phyloP scores from a whole-genome alignment of 2,888 invertebrate genomes.

The Stratiomys singularior region DNA sequence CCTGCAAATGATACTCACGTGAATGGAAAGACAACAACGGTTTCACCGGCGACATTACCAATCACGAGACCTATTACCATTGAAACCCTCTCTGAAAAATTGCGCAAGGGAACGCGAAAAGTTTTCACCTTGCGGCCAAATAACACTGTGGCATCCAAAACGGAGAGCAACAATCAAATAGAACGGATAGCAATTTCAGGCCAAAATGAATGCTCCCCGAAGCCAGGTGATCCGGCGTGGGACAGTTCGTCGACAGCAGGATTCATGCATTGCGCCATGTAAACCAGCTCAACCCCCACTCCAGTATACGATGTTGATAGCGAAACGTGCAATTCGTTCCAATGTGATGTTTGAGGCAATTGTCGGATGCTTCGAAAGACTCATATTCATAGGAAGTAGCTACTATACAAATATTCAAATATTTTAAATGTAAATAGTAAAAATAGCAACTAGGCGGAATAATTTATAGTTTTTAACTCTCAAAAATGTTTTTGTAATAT shows the following conservation, averaged over 20 bases:
- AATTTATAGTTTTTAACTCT: slow-evolving; percentile 25
- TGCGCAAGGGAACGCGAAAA: slow-evolving; percentile 50
- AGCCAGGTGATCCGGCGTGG: slow-evolving; percentile 17
- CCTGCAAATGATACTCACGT: slow-evolving; percentile 24
- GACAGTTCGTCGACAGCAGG: slow-evolving; percentile 20
- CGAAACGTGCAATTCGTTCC: slow-evolving; percentile 27
- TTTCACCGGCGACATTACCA: background rate
- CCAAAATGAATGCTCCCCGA: background rate
- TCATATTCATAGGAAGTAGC: slow-evolving; percentile 16
- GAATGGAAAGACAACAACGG: background rate
- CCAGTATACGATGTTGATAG: slow-evolving; percentile 17
- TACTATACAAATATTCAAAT: background rate
- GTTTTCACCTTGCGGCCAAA: slow-evolving; percentile 43
- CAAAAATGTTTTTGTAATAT: slow-evolving; percentile 34
- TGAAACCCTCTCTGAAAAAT: slow-evolving; percentile 52
- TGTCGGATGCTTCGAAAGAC: slow-evolving; percentile 4
- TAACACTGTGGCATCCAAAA: slow-evolving; percentile 10
- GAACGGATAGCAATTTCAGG: background rate
- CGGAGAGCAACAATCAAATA: background rate
- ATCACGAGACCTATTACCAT: slow-evolving; percentile 38
- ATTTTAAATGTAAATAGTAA: slow-evolving; percentile 19
- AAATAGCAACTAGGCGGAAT: background rate
- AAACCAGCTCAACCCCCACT: background rate
- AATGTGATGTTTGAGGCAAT: slow-evolving; percentile 30
- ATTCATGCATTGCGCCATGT: slow-evolving; percentile 23